A percentile compares a stretch with the other conserved stretches of the same genome.
phyloP scores from a whole-genome alignment of 2,113 vertebrate species.

The Colinus virginianus region DNA sequence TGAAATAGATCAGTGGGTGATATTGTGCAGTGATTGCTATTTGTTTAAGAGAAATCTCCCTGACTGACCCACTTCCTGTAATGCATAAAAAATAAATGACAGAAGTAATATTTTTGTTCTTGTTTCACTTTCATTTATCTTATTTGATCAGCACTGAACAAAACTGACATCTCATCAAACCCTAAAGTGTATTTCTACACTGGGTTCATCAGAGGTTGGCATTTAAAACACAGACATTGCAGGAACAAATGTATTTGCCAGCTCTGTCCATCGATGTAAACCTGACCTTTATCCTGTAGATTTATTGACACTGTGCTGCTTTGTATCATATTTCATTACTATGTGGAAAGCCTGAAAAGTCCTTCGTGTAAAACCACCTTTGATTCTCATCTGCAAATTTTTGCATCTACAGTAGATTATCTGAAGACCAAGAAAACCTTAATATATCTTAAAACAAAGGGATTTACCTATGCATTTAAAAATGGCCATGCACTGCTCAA shows the following conservation, averaged over 20 bases:
- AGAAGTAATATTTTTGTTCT: conserved; percentile 82
- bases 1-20: conserved; percentile 71
- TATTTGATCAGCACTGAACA: conserved; percentile 85
- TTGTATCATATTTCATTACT: conserved; percentile 80
- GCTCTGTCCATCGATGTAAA: conserved; percentile 75
- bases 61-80: conserved; percentile 79
- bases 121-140: conserved; percentile 84
- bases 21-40: conserved; percentile 76
- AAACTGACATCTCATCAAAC: conserved; percentile 87
- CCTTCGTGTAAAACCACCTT: conserved; percentile 60
- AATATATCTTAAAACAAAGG: background rate
- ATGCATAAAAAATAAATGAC: conserved; percentile 75
- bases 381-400: conserved; percentile 14
- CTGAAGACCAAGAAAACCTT: background rate
- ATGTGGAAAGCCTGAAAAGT: conserved; percentile 58
- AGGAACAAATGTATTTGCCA: conserved; percentile 82
- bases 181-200: conserved; percentile 75
- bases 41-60: conserved; percentile 80
- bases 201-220: conserved; percentile 81
- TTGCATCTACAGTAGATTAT: background rate
- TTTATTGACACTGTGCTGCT: conserved; percentile 78
- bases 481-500: background rate
- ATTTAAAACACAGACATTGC: conserved; percentile 83
- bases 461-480: background rate
- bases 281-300: conserved; percentile 84